A percentile compares a stretch with the other conserved stretches of the same genome.
Evolutionary conservation across 2,888 invertebrate genomes (phyloP).

Genomic region (Drosophila quinaria): DNA sequence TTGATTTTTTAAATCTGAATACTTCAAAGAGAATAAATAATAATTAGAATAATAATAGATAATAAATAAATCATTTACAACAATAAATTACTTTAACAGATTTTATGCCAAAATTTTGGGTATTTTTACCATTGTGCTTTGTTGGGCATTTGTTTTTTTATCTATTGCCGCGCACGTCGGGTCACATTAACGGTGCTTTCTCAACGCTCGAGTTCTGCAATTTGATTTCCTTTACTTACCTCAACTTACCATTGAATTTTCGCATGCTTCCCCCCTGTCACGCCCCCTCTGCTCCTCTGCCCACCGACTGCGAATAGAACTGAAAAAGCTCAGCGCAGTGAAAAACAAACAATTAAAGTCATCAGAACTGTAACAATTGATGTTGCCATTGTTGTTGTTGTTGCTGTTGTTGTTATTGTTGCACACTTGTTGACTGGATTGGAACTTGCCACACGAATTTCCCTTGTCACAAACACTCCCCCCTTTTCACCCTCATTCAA

Average conservation of each 20-base stretch:
- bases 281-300: not conserved
- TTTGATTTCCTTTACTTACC: slow-evolving; percentile 67
- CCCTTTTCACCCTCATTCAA: not conserved
- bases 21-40: too few relatives aligned
- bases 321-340: slow-evolving; percentile 24
- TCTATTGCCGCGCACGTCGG: slow-evolving; percentile 73
- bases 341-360: slow-evolving; percentile 75
- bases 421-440: slow-evolving; percentile 53
- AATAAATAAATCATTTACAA: too few relatives aligned
- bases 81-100: too few relatives aligned
- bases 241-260: slow-evolving; percentile 27
- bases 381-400: slow-evolving; percentile 29
- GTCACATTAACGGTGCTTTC: slow-evolving; percentile 81
- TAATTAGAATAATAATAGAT: too few relatives aligned
- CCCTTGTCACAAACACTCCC: not conserved
- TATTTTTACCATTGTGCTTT: not conserved
- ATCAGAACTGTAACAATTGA: slow-evolving; percentile 63
- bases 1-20: too few relatives aligned
- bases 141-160: slow-evolving; percentile 57
- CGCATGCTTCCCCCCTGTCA: slow-evolving; percentile 34
- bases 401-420: slow-evolving; percentile 19
- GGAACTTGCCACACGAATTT: slow-evolving; percentile 22
- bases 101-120: too few relatives aligned
- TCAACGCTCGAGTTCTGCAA: slow-evolving; percentile 74
- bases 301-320: not conserved